These are phyloP conservation scores for Percopsis transmontana DNA, from an alignment of 2,113 vertebrate species.

Conservation along the genomic window DNA sequence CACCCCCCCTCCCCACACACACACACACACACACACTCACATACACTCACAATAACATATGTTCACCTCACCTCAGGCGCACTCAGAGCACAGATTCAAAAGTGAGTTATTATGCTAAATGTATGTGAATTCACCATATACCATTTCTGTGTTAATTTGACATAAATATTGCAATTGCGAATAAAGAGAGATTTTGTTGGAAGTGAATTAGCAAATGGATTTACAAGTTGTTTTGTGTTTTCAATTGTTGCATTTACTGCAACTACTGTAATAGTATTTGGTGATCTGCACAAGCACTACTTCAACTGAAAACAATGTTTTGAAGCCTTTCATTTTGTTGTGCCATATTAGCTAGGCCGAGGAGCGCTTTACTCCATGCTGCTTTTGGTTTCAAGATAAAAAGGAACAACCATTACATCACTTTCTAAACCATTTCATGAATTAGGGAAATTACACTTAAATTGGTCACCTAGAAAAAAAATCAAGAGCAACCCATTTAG, in stretches of 20 bases:
- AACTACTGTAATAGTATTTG: constrained; percentile 73
- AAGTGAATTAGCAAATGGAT: constrained; percentile 58
- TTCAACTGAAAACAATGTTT: constrained; percentile 67
- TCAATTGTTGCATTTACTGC: constrained; percentile 65
- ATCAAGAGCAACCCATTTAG: constrained; percentile 59
- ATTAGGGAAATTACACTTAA: constrained; percentile 76
- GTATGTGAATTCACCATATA: constrained; percentile 39
- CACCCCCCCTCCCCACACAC: constrained; percentile 19
- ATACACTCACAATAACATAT: constrained; percentile 15
- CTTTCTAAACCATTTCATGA: constrained; percentile 71
- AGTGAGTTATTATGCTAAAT: constrained; percentile 50
- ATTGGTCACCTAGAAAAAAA: constrained; percentile 71
- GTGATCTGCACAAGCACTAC: constrained; percentile 67
- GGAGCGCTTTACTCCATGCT: constrained; percentile 64
- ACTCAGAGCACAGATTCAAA: constrained; percentile 43
- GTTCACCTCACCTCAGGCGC: constrained; percentile 39
- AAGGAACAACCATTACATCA: constrained; percentile 75
- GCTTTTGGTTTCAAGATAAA: constrained; percentile 77
- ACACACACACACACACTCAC: background rate
- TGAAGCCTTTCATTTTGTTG: constrained; percentile 74
- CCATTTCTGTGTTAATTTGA: constrained; percentile 59
- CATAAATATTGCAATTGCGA: constrained; percentile 45
- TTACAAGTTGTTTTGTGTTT: constrained; percentile 72
- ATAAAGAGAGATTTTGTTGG: constrained; percentile 64
- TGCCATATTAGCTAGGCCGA: constrained; percentile 74